phyloP scores from a whole-genome alignment of 2,888 invertebrate genomes.

The Nomada lathburiana region DNA sequence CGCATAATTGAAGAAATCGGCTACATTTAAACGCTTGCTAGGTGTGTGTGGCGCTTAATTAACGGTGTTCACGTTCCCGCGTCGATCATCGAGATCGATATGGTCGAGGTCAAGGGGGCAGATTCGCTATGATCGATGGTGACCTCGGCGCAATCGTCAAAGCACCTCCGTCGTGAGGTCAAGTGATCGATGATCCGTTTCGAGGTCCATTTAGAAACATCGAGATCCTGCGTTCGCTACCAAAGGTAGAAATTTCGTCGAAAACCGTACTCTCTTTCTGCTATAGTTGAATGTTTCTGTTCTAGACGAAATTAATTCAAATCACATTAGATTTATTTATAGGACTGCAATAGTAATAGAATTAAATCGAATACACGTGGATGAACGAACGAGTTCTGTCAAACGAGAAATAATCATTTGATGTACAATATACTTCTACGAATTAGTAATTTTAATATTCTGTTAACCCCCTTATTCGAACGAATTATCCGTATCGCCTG shows the following conservation, averaged over 20 bases:
- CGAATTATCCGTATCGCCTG: too few relatives aligned
- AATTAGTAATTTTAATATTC: too few relatives aligned
- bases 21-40: conserved; percentile 15
- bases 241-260: neutral
- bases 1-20: neutral
- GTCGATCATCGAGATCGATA: conserved; percentile 59
- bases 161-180: conserved; percentile 8
- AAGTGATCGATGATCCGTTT: conserved; percentile 52
- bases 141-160: conserved; percentile 55
- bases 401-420: too few relatives aligned
- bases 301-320: too few relatives aligned
- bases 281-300: too few relatives aligned
- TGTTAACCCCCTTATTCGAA: too few relatives aligned
- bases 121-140: conserved; percentile 54
- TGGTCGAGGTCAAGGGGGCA: conserved; percentile 41
- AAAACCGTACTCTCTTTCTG: neutral
- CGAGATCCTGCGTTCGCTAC: conserved; percentile 3
- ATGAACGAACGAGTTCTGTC: too few relatives aligned
- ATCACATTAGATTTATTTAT: too few relatives aligned
- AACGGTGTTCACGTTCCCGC: conserved; percentile 50
- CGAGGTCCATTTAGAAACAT: conserved; percentile 25
- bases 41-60: conserved; percentile 43
- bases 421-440: too few relatives aligned
- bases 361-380: too few relatives aligned
- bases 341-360: too few relatives aligned